Conservation (phyloP, 2,797 vertebrate species). For the Lindbergichthys nudifrons region DNA sequence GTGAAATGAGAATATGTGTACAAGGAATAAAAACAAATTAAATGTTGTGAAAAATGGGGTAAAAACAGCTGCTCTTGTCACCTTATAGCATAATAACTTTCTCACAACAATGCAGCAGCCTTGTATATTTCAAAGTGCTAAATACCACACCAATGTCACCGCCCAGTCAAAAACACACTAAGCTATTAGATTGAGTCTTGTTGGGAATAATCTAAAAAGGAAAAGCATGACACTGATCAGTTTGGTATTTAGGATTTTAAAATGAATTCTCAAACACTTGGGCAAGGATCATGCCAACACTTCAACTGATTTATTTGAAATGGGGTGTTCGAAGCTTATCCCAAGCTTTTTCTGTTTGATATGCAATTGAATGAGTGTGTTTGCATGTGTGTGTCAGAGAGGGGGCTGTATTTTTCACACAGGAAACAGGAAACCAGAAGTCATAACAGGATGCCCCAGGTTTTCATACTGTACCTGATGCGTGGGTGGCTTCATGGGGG, state of each 20-base stretch:
- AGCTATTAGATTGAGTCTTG: conserved; percentile 3
- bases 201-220: conserved; percentile 1
- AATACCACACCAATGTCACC: conserved; percentile 4
- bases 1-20: conserved; percentile 60
- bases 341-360: conserved; percentile 45
- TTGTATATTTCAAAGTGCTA: conserved; percentile 17
- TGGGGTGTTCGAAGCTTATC: conserved; percentile 54
- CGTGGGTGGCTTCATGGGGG: conserved; percentile 82
- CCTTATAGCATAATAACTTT: conserved; percentile 37
- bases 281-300: conserved; percentile 20
- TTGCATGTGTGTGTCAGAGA: conserved; percentile 36
- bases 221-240: neutral
- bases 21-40: conserved; percentile 70
- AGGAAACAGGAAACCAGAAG: conserved; percentile 86
- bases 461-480: conserved; percentile 85
- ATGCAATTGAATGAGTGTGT: conserved; percentile 39
- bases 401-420: conserved; percentile 74
- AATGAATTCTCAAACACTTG: conserved; percentile 12
- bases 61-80: conserved; percentile 64
- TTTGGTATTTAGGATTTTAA: conserved; percentile 13
- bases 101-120: conserved; percentile 32
- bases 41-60: conserved; percentile 49
- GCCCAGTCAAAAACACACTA: neutral
- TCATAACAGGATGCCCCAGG: conserved; percentile 86
- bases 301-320: conserved; percentile 39